Conservation (phyloP, 2,113 vertebrate species). For the Embiotoca jacksoni region DNA sequence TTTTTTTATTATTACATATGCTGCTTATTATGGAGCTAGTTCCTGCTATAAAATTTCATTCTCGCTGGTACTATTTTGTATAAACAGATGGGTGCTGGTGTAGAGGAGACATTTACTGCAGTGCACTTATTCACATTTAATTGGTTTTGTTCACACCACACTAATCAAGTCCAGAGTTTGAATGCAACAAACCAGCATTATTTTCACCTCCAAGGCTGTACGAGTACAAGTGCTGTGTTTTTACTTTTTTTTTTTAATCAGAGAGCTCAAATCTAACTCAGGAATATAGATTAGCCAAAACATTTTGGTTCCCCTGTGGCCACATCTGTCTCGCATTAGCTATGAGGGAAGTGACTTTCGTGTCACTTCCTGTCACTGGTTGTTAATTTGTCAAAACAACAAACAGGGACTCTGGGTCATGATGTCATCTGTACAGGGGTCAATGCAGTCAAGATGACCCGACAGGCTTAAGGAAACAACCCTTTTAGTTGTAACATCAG, state of each 20-base stretch:
- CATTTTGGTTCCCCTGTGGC: neutral
- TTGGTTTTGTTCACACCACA: too few species aligned
- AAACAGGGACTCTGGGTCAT: neutral
- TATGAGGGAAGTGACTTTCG: slow-evolving; percentile 24
- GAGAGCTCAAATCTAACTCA: neutral
- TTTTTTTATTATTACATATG: too few species aligned
- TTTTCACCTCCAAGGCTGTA: neutral
- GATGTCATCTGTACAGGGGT: neutral
- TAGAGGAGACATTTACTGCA: neutral
- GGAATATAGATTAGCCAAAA: neutral
- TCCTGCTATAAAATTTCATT: neutral
- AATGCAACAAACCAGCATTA: neutral
- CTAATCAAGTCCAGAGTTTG: too few species aligned
- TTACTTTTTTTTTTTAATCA: neutral
- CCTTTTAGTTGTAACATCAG: neutral
- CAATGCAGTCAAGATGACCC: neutral
- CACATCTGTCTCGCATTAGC: slow-evolving; percentile 17
- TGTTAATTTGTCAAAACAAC: slow-evolving; percentile 19
- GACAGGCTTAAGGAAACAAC: neutral
- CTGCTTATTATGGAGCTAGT: neutral
- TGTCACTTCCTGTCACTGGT: slow-evolving; percentile 42
- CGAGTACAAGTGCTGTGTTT: neutral
- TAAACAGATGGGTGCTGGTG: neutral
- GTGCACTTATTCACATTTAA: too few species aligned
- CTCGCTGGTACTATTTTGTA: neutral